Base-by-base conservation (phyloP, 2,888 invertebrate species). In the Dione juno region DNA sequence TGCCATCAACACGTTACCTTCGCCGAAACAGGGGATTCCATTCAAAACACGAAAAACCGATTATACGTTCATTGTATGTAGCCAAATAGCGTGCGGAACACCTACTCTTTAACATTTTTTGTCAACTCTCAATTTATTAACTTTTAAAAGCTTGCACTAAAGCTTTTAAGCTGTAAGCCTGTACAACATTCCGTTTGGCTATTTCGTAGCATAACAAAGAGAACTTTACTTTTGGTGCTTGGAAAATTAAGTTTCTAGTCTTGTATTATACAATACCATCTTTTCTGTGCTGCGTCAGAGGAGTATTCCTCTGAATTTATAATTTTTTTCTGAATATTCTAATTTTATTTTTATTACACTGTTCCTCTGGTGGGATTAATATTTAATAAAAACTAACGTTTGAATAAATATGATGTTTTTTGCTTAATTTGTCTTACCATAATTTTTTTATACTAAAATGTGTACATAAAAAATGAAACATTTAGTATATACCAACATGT, bases 11-110 rank as follows among this genome's bases (percentile, higher is more conserved):
- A 64, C 61, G 71, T 69, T 54, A 73, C 74, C 71, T 71, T 72
- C 74, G 80, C 79, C 82, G 79, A 82, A 86, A 85, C 85, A 85
- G 77, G 80, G 84, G 85, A 85, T 88, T 88, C 82, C 81, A 81
- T 82, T 82, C 80, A 85, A 86, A 89, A 90, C 89, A 90, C 82
- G 88, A 86, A 90, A 90, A 91, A 88, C 82, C 88, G 84, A 87
- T 90, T 90, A 88, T 84, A 83, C 84, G 79, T 84, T 84, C 80
- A 85, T 87, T 87, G 87, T 88, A 87, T 84, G 80, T 82, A 83
- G 74, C 80, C 80, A 86, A 87, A 87, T 85, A 76, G 80, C 83
- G 82, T 80, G 79, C 79, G 78, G 81, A 84, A 84, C 83, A 81
- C 80, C 80, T 84, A 84, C 83, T 83, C 76, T 84, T 81, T 82